phyloP scores from a whole-genome alignment of 1,140 invertebrate genomes.

The Mylabris phalerata region DNA sequence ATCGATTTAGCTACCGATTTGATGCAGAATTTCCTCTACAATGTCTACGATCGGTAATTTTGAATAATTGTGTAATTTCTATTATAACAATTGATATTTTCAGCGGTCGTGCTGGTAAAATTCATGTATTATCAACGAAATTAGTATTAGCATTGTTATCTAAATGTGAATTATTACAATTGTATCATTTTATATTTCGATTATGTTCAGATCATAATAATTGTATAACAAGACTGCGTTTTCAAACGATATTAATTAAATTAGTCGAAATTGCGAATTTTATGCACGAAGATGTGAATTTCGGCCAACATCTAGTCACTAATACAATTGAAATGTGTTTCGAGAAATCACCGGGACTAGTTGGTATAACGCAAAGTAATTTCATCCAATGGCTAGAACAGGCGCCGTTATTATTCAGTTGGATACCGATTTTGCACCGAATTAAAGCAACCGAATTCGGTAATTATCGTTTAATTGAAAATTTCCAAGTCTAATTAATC shows the following conservation, averaged over 20 bases:
- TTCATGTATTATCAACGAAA: slow-evolving; percentile 53
- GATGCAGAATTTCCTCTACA: slow-evolving; percentile 54
- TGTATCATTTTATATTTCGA: slow-evolving; percentile 57
- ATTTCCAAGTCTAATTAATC: not conserved
- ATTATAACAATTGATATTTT: not conserved
- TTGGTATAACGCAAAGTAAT: slow-evolving; percentile 45
- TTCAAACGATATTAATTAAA: slow-evolving; percentile 50
- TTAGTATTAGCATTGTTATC: slow-evolving; percentile 55
- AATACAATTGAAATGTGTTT: slow-evolving; percentile 55
- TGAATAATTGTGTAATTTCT: not conserved
- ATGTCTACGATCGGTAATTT: slow-evolving; percentile 55
- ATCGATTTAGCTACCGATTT: slow-evolving; percentile 52
- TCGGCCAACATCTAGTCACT: slow-evolving; percentile 47
- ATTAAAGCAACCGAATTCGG: slow-evolving; percentile 47
- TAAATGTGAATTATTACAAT: slow-evolving; percentile 51
- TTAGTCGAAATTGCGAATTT: slow-evolving; percentile 49
- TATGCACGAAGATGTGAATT: slow-evolving; percentile 50
- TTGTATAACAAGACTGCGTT: slow-evolving; percentile 50
- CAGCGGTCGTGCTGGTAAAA: slow-evolving; percentile 29
- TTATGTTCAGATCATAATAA: slow-evolving; percentile 60
- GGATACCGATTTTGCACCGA: slow-evolving; percentile 49
- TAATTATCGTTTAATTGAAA: slow-evolving; percentile 26
- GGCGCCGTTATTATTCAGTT: slow-evolving; percentile 49
- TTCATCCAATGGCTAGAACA: slow-evolving; percentile 49
- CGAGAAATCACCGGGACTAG: slow-evolving; percentile 44